A percentile compares a stretch with the other conserved stretches of the same genome.
Conservation (phyloP, 2,797 vertebrate species). For the Pipistrellus pipistrellus region DNA sequence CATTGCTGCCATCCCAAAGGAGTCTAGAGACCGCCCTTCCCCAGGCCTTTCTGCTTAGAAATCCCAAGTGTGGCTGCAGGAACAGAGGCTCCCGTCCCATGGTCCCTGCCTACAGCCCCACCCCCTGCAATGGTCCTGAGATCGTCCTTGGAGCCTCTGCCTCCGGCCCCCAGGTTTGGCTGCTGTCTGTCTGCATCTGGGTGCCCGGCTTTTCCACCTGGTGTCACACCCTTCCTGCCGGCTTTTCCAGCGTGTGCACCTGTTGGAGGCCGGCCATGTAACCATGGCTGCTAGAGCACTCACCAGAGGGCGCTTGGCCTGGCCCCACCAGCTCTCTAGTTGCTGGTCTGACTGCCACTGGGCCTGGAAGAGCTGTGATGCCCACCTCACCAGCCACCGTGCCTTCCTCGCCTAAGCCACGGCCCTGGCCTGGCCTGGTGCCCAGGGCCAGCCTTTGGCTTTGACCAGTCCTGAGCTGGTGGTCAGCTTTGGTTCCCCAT, state of each 20-base stretch:
- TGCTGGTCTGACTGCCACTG: background rate
- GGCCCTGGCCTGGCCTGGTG: background rate
- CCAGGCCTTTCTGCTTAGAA: background rate
- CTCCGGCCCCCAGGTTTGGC: background rate
- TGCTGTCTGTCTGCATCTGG: accelerated
- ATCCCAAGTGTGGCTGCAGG: accelerated
- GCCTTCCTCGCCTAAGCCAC: background rate
- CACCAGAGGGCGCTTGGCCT: no score
- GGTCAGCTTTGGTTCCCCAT: accelerated
- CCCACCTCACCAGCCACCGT: accelerated
- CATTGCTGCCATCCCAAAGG: background rate
- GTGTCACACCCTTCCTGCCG: accelerated
- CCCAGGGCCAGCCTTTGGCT: background rate
- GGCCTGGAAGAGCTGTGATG: accelerated
- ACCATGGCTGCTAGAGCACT: background rate
- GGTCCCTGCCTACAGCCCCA: background rate
- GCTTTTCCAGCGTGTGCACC: accelerated
- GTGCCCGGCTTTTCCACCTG: accelerated
- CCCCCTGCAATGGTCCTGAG: no score
- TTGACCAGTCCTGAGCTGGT: accelerated
- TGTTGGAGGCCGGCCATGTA: background rate
- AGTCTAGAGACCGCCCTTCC: background rate
- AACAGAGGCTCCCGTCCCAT: accelerated
- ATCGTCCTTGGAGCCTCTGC: accelerated
- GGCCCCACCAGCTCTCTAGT: background rate